These are phyloP conservation scores for Zaprionus africanus DNA, from an alignment of 1,140 invertebrate genomes.

Conservation along the genomic window DNA sequence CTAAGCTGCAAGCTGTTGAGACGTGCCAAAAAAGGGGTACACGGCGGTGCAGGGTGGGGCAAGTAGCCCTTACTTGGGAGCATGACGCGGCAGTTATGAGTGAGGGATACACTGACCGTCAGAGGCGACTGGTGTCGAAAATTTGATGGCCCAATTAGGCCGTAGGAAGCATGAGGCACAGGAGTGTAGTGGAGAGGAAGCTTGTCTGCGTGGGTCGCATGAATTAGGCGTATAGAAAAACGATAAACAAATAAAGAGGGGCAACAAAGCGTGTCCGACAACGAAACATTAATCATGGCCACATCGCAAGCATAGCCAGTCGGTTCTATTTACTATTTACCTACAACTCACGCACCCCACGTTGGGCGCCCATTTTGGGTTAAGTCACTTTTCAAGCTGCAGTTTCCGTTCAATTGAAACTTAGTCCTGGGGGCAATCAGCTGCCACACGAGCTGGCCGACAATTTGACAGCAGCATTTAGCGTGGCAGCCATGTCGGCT, in stretches of 20 bases:
- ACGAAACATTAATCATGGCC: not conserved
- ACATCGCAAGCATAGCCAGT: not conserved
- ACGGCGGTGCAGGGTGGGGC: not conserved
- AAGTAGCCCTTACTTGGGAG: not conserved
- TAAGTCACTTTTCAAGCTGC: not conserved
- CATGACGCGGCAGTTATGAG: conserved; percentile 2
- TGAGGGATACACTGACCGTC: not conserved
- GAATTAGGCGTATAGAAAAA: conserved; percentile 1
- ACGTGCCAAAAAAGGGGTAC: not conserved
- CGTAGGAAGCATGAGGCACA: not conserved
- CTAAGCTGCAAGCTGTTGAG: not conserved
- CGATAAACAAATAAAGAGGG: not conserved
- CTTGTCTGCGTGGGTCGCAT: not conserved
- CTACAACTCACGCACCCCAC: not conserved
- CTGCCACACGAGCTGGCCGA: not conserved
- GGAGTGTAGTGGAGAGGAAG: no score
- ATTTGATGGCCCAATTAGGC: conserved; percentile 6
- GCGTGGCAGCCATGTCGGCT: not conserved
- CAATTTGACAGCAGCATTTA: conserved; percentile 9
- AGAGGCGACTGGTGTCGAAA: not conserved
- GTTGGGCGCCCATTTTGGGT: not conserved
- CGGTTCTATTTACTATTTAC: not conserved
- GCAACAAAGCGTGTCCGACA: conserved; percentile 2
- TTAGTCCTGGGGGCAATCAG: not conserved
- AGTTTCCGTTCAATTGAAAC: conserved; percentile 7